Evolutionary conservation across 2,888 invertebrate species (phyloP).

Genomic region (Alloplasta piceator): DNA sequence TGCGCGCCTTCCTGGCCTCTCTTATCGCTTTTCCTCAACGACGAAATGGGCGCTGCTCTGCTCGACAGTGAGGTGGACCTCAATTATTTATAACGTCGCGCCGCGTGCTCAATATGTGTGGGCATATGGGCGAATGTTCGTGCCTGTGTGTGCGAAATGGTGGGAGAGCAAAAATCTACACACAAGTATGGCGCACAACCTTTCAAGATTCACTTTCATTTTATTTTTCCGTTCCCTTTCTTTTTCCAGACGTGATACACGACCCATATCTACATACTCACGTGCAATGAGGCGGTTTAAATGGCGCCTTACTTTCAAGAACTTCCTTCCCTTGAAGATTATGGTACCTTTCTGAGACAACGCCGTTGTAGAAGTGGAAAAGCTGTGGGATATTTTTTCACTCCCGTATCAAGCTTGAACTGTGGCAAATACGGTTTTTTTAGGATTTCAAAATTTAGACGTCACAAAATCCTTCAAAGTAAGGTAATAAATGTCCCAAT

Average conservation of each 20-base stretch:
- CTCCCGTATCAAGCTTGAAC: no score
- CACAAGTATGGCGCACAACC: constrained; percentile 74
- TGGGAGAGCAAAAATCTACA: constrained; percentile 44
- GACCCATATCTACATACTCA: background rate
- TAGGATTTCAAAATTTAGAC: no score
- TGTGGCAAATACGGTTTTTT: no score
- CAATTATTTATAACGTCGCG: constrained; percentile 79
- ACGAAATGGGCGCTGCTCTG: constrained; percentile 47
- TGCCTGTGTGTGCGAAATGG: background rate
- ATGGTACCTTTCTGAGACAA: no score
- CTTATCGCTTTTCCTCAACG: constrained; percentile 23
- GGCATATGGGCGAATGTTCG: background rate
- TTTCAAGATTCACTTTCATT: constrained; percentile 79
- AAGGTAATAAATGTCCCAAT: no score
- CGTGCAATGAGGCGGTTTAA: no score
- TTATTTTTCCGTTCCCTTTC: constrained; percentile 61
- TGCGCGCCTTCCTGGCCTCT: constrained; percentile 12
- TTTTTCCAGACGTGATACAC: constrained; percentile 39
- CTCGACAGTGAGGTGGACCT: constrained; percentile 57
- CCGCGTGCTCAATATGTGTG: constrained; percentile 63
- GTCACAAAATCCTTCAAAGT: no score
- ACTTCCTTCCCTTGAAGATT: no score
- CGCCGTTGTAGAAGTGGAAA: no score
- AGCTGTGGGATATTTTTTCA: no score
- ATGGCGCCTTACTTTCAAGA: no score